Conservation (phyloP, 2,888 invertebrate species). For the Callosobruchus maculatus region DNA sequence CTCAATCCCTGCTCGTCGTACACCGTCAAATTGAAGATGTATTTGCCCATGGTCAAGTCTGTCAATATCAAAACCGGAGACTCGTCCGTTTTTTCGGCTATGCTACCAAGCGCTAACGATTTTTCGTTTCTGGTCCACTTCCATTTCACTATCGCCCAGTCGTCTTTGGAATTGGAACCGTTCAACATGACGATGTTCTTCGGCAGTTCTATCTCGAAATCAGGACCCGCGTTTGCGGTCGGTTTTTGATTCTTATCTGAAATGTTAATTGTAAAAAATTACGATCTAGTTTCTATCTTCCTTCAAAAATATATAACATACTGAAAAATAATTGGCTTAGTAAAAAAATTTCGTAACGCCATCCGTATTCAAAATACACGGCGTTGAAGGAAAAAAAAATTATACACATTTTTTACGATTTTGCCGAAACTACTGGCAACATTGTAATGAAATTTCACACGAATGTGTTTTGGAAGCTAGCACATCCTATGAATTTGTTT, state of each 20-base stretch:
- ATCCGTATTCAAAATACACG: too few species aligned
- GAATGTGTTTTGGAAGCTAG: too few species aligned
- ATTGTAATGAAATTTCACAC: too few species aligned
- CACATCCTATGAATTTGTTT: too few species aligned
- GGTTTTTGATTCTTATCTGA: conserved; percentile 86
- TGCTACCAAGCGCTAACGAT: conserved; percentile 78
- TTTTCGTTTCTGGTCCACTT: conserved; percentile 75
- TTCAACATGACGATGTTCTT: conserved; percentile 74
- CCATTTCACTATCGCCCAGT: conserved; percentile 81
- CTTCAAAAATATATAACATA: too few species aligned
- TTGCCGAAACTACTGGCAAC: too few species aligned
- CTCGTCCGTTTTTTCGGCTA: conserved; percentile 68
- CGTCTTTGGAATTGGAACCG: conserved; percentile 82
- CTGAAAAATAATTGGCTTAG: too few species aligned
- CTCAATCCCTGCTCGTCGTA: conserved; percentile 85
- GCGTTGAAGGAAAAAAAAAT: too few species aligned
- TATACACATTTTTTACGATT: too few species aligned
- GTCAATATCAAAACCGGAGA: conserved; percentile 74
- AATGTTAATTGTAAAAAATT: too few species aligned
- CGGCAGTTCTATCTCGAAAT: conserved; percentile 74
- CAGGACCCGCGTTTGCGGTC: conserved; percentile 84
- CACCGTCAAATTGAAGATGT: conserved; percentile 85
- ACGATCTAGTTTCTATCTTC: too few species aligned
- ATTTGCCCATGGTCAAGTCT: conserved; percentile 82
- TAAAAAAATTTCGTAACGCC: too few species aligned